Evolutionary conservation across 2,888 invertebrate genomes (phyloP).

Genomic region (Pristionchus maxplancki): DNA sequence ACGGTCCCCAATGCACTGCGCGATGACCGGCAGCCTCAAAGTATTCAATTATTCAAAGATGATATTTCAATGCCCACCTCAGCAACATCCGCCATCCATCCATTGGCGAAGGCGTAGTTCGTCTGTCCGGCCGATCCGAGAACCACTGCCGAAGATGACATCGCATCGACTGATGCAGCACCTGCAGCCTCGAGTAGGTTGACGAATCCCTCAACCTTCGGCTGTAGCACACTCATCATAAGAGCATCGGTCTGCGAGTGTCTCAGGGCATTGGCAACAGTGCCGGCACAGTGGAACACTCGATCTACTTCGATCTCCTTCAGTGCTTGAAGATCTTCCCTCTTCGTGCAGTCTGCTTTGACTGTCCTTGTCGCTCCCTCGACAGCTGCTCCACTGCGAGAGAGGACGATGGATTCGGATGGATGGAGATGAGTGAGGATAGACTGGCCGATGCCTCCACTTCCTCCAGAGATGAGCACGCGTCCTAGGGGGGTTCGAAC

Average conservation of each 20-base stretch:
- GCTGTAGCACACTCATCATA: slow-evolving; percentile 57
- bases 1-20: slow-evolving; percentile 68
- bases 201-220: slow-evolving; percentile 64
- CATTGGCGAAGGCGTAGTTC: slow-evolving; percentile 72
- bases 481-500: background rate
- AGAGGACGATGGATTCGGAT: slow-evolving; percentile 49
- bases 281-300: slow-evolving; percentile 71
- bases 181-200: slow-evolving; percentile 55
- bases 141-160: slow-evolving; percentile 69
- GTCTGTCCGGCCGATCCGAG: slow-evolving; percentile 72
- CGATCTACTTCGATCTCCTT: slow-evolving; percentile 54
- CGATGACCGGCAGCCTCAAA: background rate
- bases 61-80: slow-evolving; percentile 49
- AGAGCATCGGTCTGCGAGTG: slow-evolving; percentile 54
- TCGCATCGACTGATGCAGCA: slow-evolving; percentile 56
- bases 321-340: slow-evolving; percentile 13
- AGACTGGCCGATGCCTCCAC: slow-evolving; percentile 66
- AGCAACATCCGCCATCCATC: slow-evolving; percentile 61
- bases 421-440: slow-evolving; percentile 57
- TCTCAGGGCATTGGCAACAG: slow-evolving; percentile 61
- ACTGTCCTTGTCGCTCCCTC: background rate
- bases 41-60: background rate
- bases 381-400: slow-evolving; percentile 40
- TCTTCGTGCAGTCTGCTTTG: slow-evolving; percentile 47
- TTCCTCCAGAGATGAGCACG: slow-evolving; percentile 59